Base-by-base conservation (phyloP, 1,140 invertebrate genomes). In the Heterodera carotae region DNA sequence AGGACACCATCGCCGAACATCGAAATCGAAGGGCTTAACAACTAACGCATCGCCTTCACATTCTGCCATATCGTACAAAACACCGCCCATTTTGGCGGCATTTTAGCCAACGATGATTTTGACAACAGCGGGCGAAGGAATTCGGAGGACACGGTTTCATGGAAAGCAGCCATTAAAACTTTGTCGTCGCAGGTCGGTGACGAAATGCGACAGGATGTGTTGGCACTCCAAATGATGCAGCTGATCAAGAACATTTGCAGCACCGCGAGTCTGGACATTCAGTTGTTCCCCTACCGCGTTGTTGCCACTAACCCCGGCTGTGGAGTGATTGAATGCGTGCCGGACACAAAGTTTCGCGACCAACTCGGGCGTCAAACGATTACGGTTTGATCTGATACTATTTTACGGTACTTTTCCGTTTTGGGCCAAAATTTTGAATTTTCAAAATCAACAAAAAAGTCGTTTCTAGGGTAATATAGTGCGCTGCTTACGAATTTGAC, bases 311-410 rank as follows among this genome's bases (percentile, higher is more conserved):
- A 94, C 74, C 96, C 97, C 25, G 97, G 97, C 82, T 98, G 96
- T 90, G 97, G 97, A 78, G 97, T 99, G 0, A 99, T 99, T 86
- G 97, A 99, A 89, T 99, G 97, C 89, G 96, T 99, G 39, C 97
- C 97, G 22, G 93, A 99, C 90, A 95, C 96, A 4, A 98, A 97
- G 89, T 99, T 96, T 0, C 90, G 97, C 29, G 96, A 99, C 89
- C 96, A 99, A 88, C 91, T 99, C 3, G 97, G 97, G 4, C 90
- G 96, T 22, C 94, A 97, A 88, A 99, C 96, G 97, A 99, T 88
- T 96, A 94, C 80, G 94, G 85, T 43, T 8, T 34, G 33, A 69
- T 2, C 29, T 27, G 29, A 18, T 66, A 6, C 25, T n/a, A n/a
- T n/a, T n/a, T n/a, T n/a, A n/a, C n/a, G n/a, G n/a, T n/a, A n/a